Conservation (phyloP, 2,888 invertebrate genomes). For the Julus scanicus region DNA sequence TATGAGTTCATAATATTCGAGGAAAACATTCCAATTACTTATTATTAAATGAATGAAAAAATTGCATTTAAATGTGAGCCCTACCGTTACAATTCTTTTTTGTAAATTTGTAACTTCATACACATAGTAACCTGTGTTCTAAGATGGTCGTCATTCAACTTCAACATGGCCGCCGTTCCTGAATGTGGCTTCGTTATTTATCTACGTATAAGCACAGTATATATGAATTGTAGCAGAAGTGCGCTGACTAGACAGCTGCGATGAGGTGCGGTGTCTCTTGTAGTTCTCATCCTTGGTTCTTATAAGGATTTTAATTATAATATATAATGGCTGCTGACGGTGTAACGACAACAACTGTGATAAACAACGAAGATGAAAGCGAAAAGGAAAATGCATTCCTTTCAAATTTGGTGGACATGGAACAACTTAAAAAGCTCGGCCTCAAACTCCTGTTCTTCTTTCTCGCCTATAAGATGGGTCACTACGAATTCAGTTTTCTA, state of each 20-base stretch:
- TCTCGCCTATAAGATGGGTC: slow-evolving; percentile 61
- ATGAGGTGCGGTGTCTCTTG: background rate
- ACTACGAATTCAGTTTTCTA: slow-evolving; percentile 76
- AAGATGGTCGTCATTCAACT: background rate
- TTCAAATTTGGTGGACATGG: background rate
- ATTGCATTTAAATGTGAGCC: too few relatives aligned
- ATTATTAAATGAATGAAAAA: too few relatives aligned
- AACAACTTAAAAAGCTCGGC: slow-evolving; percentile 30
- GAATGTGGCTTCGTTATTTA: background rate
- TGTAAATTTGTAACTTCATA: background rate
- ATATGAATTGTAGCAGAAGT: too few relatives aligned
- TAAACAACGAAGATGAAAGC: background rate
- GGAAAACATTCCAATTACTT: too few relatives aligned
- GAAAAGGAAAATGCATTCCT: background rate
- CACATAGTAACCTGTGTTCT: background rate
- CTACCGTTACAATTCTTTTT: background rate
- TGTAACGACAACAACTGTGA: background rate
- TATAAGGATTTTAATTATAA: background rate
- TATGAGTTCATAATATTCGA: too few relatives aligned
- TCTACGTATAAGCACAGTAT: background rate
- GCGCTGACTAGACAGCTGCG: background rate
- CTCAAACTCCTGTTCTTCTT: slow-evolving; percentile 32
- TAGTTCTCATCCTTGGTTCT: background rate
- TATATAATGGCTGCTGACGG: background rate
- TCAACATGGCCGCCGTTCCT: background rate